A percentile compares a stretch with the other conserved stretches of the same genome.
phyloP scores from a whole-genome alignment of 2,113 vertebrate genomes.

The Mus spicilegus region DNA sequence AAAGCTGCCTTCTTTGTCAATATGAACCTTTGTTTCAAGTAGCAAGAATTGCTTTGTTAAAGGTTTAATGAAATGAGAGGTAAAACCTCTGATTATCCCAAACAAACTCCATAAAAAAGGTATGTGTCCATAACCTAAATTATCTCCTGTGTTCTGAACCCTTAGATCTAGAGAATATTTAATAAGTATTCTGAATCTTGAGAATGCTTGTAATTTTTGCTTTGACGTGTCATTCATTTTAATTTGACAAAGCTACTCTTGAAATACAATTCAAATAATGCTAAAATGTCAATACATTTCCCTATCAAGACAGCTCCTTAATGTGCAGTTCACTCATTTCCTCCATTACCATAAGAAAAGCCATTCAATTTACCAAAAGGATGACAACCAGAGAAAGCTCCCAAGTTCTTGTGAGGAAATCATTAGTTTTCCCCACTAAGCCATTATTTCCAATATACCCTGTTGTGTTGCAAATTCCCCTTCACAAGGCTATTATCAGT shows the following conservation, averaged over 20 bases:
- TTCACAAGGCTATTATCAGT: conserved; percentile 56
- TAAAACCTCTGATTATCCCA: neutral
- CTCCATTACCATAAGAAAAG: conserved; percentile 76
- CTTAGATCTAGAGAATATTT: conserved; percentile 72
- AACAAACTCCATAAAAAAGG: neutral
- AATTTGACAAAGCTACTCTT: conserved; percentile 79
- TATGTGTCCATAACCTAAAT: neutral
- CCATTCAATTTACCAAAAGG: conserved; percentile 65
- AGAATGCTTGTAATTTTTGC: conserved; percentile 66
- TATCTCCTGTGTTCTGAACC: conserved; percentile 18
- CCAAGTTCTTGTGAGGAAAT: conserved; percentile 56
- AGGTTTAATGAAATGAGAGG: neutral
- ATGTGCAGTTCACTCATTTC: conserved; percentile 69
- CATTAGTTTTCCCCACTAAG: conserved; percentile 69
- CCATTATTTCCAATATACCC: conserved; percentile 60
- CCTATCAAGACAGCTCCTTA: conserved; percentile 64
- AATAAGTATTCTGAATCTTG: conserved; percentile 41
- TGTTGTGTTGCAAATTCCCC: conserved; percentile 5
- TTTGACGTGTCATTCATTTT: conserved; percentile 76
- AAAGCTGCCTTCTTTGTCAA: neutral
- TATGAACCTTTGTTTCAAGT: neutral
- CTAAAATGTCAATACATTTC: conserved; percentile 76
- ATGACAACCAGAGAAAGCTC: conserved; percentile 24
- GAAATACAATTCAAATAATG: conserved; percentile 67
- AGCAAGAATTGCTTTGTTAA: neutral